Evolutionary conservation across 1,140 invertebrate species (phyloP).

Genomic region (Luehdorfia chinensis): DNA sequence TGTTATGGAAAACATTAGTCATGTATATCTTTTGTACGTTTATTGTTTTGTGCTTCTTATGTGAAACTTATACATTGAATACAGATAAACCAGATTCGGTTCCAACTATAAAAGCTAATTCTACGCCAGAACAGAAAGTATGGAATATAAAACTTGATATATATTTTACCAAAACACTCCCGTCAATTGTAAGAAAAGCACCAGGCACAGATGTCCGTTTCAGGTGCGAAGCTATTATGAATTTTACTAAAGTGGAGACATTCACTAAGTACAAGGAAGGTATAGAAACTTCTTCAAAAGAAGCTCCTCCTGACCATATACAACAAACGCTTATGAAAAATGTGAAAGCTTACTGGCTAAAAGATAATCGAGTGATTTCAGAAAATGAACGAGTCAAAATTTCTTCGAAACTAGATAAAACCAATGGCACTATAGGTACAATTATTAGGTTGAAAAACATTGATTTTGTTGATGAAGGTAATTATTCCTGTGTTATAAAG

Average conservation of each 20-base stretch:
- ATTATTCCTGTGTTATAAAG: constrained; percentile 67
- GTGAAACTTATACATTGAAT: constrained; percentile 36
- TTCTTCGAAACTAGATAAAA: constrained; percentile 53
- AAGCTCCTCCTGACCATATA: constrained; percentile 59
- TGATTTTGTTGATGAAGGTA: constrained; percentile 47
- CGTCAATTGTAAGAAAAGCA: constrained; percentile 38
- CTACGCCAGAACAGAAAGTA: constrained; percentile 56
- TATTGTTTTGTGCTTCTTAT: constrained; percentile 55
- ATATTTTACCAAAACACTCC: constrained; percentile 61
- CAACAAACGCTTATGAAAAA: constrained; percentile 59
- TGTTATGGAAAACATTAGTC: constrained; percentile 63
- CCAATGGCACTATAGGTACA: constrained; percentile 57
- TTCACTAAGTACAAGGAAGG: constrained; percentile 63
- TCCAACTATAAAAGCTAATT: constrained; percentile 47
- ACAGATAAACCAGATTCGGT: constrained; percentile 44
- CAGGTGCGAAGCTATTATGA: constrained; percentile 65
- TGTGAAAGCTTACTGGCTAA: constrained; percentile 69
- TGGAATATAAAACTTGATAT: constrained; percentile 71
- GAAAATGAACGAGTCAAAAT: constrained; percentile 42
- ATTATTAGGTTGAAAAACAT: constrained; percentile 53
- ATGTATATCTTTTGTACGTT: constrained; percentile 62
- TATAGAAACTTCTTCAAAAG: constrained; percentile 50
- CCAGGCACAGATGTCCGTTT: constrained; percentile 44
- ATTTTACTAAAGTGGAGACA: constrained; percentile 65
- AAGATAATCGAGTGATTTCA: constrained; percentile 43